Evolutionary conservation across 2,888 invertebrate species (phyloP).

Genomic region (Caenorhabditis sp.): DNA sequence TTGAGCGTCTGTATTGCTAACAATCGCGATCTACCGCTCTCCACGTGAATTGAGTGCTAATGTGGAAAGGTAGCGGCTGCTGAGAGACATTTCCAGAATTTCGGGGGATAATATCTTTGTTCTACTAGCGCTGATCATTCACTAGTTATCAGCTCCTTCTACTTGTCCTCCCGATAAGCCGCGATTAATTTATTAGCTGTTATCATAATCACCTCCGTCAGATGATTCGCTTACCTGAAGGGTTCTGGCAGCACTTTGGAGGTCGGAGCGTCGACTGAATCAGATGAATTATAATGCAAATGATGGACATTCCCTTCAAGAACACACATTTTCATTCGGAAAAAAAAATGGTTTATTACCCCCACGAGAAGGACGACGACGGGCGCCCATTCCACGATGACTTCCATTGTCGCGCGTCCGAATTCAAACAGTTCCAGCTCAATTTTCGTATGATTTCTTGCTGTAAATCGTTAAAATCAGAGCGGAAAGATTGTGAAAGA

Average conservation of each 20-base stretch:
- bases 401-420: constrained; percentile 31
- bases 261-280: constrained; percentile 49
- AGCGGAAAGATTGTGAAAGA: not conserved
- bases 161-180: constrained; percentile 4
- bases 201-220: constrained; percentile 15
- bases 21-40: no score
- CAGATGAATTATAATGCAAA: constrained; percentile 47
- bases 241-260: constrained; percentile 47
- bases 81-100: no score
- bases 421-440: constrained; percentile 35
- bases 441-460: constrained; percentile 27
- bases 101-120: no score
- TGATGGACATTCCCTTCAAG: constrained; percentile 48
- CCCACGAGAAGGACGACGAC: constrained; percentile 40
- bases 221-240: constrained; percentile 33
- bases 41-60: no score
- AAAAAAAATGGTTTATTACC: constrained; percentile 1
- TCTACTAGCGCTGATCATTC: no score
- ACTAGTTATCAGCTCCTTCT: not conserved
- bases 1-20: no score
- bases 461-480: constrained; percentile 20
- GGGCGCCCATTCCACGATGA: constrained; percentile 44
- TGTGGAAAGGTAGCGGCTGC: no score
- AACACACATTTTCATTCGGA: not conserved
- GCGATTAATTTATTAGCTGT: constrained; percentile 9